Percentiles rank a stretch among this genome's conserved stretches.
phyloP scores from a whole-genome alignment of 2,888 invertebrate genomes.

The Eupithecia subumbrata region DNA sequence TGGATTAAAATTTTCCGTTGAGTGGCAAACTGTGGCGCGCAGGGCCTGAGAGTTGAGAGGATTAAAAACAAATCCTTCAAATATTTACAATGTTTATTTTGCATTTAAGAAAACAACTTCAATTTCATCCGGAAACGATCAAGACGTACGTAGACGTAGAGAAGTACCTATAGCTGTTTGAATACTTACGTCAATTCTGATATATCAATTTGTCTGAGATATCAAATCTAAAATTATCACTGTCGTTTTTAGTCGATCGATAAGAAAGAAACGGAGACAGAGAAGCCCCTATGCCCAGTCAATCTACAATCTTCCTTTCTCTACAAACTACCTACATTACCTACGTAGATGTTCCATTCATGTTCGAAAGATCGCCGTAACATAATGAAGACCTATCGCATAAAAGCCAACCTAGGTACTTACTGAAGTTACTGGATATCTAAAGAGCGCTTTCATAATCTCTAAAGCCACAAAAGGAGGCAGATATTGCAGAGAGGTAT shows the following conservation, averaged over 20 bases:
- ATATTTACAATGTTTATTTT: too few relatives aligned
- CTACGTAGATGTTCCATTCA: background rate
- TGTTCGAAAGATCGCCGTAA: background rate
- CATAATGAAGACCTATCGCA: background rate
- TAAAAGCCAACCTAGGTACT: background rate
- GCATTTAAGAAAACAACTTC: too few relatives aligned
- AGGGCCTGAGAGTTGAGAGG: too few relatives aligned
- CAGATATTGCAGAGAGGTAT: constrained; percentile 14
- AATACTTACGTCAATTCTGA: too few relatives aligned
- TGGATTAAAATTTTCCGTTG: too few relatives aligned
- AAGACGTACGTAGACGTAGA: too few relatives aligned
- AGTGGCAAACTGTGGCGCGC: too few relatives aligned
- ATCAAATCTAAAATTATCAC: background rate
- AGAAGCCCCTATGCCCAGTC: background rate
- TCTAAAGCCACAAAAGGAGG: constrained; percentile 2
- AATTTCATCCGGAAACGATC: too few relatives aligned
- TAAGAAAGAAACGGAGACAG: background rate
- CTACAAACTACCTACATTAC: background rate
- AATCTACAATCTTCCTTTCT: background rate
- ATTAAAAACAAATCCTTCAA: too few relatives aligned
- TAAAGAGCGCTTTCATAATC: constrained; percentile 4
- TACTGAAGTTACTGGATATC: background rate
- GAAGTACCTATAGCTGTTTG: too few relatives aligned
- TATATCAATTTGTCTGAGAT: too few relatives aligned
- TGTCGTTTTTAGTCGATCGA: background rate